Evolutionary conservation across 2,797 vertebrate species (phyloP).

Genomic region (Rallus crepitans): DNA sequence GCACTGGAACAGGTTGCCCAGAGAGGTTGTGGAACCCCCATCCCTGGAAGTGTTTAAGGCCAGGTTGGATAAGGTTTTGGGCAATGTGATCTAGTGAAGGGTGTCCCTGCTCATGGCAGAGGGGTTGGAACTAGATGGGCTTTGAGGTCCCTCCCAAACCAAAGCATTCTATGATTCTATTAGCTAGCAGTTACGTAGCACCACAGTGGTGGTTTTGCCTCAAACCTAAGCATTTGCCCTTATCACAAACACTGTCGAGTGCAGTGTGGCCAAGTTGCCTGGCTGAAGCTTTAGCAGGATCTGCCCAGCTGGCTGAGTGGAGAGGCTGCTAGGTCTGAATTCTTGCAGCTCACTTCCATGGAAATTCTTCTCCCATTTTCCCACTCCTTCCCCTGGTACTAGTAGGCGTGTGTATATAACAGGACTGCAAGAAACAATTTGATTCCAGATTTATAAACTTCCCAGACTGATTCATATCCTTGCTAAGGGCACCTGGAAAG

Average conservation of each 20-base stretch:
- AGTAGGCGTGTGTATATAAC: not conserved
- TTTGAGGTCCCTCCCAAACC: no score
- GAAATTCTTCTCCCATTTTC: not conserved
- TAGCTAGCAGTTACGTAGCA: not conserved
- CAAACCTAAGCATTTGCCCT: not conserved
- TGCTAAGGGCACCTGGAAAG: not conserved
- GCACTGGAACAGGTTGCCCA: no score
- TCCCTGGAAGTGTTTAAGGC: no score
- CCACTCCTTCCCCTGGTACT: not conserved
- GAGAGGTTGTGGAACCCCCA: no score
- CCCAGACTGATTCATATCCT: not conserved
- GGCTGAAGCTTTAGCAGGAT: not conserved
- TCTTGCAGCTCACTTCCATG: not conserved
- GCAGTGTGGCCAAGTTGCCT: not conserved
- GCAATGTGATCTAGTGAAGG: no score
- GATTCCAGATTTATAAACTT: not conserved
- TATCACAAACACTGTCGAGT: not conserved
- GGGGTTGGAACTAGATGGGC: no score
- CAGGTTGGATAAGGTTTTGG: no score
- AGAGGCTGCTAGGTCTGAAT: not conserved
- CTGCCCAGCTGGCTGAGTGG: not conserved
- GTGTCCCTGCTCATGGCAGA: no score
- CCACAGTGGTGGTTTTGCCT: not conserved
- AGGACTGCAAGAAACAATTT: not conserved
- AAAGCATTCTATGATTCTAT: not conserved